These are phyloP conservation scores for Acanthacorydalis orientalis DNA, from an alignment of 2,888 invertebrate genomes.

Conservation along the genomic window DNA sequence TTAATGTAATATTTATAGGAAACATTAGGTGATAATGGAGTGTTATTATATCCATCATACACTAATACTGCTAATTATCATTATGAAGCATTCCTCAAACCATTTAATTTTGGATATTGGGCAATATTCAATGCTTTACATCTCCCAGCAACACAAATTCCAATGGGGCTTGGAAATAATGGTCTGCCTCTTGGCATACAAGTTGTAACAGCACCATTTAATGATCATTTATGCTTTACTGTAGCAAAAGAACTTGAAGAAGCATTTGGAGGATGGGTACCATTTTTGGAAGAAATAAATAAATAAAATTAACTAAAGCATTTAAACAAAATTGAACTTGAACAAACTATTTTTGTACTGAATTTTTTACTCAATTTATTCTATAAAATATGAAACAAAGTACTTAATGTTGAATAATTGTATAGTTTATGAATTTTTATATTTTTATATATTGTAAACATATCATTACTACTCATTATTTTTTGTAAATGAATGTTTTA, in stretches of 20 bases:
- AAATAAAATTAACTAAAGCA: background rate
- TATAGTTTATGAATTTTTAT: no score
- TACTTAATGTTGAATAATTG: no score
- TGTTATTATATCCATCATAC: slow-evolving; percentile 68
- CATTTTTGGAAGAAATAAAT: background rate
- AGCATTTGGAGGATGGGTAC: slow-evolving; percentile 1
- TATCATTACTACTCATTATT: no score
- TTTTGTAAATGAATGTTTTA: no score
- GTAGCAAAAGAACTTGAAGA: slow-evolving; percentile 53
- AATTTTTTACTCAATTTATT: background rate
- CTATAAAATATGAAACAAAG: no score
- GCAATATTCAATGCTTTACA: slow-evolving; percentile 70
- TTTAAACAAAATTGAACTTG: background rate
- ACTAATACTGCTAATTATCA: slow-evolving; percentile 71
- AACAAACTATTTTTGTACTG: background rate
- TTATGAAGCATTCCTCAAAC: slow-evolving; percentile 55
- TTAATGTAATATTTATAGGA: slow-evolving; percentile 30
- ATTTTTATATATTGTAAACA: no score
- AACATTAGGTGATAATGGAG: slow-evolving; percentile 57
- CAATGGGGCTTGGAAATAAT: slow-evolving; percentile 50
- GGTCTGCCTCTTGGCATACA: slow-evolving; percentile 71
- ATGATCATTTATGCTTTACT: slow-evolving; percentile 56
- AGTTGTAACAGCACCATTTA: slow-evolving; percentile 49
- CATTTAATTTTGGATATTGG: slow-evolving; percentile 75
- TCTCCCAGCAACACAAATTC: slow-evolving; percentile 72